Base-by-base conservation (phyloP, 2,888 invertebrate genomes). In the Dolichopus griseipennis region DNA sequence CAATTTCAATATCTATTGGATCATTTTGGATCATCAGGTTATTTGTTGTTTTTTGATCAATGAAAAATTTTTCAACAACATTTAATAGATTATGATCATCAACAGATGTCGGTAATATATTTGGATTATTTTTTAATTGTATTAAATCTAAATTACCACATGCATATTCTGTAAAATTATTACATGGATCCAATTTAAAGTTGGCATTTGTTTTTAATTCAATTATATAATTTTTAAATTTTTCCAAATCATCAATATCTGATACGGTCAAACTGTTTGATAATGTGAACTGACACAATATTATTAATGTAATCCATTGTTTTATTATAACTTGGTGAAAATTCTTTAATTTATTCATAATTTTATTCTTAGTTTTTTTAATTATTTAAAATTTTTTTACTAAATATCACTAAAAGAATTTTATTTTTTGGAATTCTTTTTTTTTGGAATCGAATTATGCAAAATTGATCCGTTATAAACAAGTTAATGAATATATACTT, bases 101-200 rank as follows among this genome's bases (percentile, higher is more conserved):
- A 18, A 52, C 15, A 18, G 15, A 18, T 52, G 52, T 52, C 18
- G 52, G 52, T 52, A 52, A 52, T 18, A 52, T 52, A 52, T 52
- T 52, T 12, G 9, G 52, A 52, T 52, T 52, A 18, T 18, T 18
- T 52, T n/a, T 52, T 52, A 52, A 22, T 62, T 21, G 62, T 4
- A 22, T 62, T 22, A 22, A 22, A 62, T 62, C 12, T 62, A 62
- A 22, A 21, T 62, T 62, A 62, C 62, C 62, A 21, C 62, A 62
- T 12, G 62, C 62, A 62, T 62, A 62, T 62, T 62, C 22, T 7
- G 22, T 22, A 22, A 62, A 62, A 62, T 62, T 62, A 22, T 62
- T 1, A 62, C 62, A 62, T 21, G 62, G 62, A 62, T 62, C 22
- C 2, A 22, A 21, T 62, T 21, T 62, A 20, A 62, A 22, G 22